Base-by-base conservation (phyloP, 2,113 vertebrate species). In the Butorides virescens region DNA sequence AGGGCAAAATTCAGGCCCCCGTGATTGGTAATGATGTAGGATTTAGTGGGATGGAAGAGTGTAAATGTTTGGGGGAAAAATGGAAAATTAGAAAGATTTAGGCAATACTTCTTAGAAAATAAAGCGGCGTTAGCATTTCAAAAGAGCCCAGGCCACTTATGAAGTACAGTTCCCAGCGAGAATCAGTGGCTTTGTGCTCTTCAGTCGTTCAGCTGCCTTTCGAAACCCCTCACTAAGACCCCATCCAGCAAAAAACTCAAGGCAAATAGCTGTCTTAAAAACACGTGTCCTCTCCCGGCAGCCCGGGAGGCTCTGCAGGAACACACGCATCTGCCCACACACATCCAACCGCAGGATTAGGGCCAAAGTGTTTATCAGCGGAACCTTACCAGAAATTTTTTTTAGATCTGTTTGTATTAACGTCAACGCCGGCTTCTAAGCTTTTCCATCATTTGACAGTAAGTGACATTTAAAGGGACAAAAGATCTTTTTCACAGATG, bases 381-480 rank as follows among this genome's bases (percentile, higher is more conserved):
- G 53, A 95, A 82, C 59, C 47, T 53, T 74, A 91, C n/a, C 61
- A 94, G 56, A 36, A 65, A 2, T 22, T 42, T 65, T 77, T 73
- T 92, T 81, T 68, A 70, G 23, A 34, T 73, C 39, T 58, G n/a
- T 75, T 82, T 92, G 62, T 37, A 50, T 88, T 67, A 83, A 90
- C 18, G 68, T 94, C 92, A 91, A 34, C 76, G 36, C 59, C n/a
- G 53, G 29, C 65, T 94, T 87, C 65, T 72, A 52, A 78, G 36
- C n/a, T 80, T 84, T 85, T 67, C 66, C 15, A 11, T 7, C 3
- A 19, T 76, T 75, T 86, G 77, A 82, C 25, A 72, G 65, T 15
- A 65, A 88, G 52, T 79, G 89, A 61, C 62, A 73, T 92, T 95
- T 82, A 91, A 91, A 90, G 76, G 77, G 62, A 92, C 82, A 87